Evolutionary conservation across 2,113 vertebrate genomes (phyloP).

Genomic region (Coptodon rendalli): DNA sequence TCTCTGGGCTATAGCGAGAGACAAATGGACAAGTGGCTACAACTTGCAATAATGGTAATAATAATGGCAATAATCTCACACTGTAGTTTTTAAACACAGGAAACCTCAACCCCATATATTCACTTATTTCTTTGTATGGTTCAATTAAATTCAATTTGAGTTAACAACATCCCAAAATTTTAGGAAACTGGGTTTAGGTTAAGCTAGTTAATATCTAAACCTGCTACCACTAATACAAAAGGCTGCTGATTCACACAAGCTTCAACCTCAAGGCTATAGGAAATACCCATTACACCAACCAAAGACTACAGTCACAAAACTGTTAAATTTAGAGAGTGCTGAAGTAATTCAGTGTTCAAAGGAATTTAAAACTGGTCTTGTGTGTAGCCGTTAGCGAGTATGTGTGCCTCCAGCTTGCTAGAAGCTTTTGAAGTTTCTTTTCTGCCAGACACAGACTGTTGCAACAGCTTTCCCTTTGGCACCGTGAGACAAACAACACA

Average conservation of each 20-base stretch:
- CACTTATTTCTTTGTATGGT: not conserved
- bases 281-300: not conserved
- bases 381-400: not conserved
- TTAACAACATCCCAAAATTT: too few relatives aligned
- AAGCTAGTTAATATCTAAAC: not conserved
- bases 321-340: not conserved
- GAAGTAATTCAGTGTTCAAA: not conserved
- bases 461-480: not conserved
- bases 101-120: not conserved
- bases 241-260: not conserved
- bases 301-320: not conserved
- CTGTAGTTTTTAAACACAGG: not conserved
- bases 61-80: not conserved
- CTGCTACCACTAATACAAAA: not conserved
- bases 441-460: not conserved
- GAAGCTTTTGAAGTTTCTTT: conserved; percentile 9
- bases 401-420: not conserved
- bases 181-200: not conserved
- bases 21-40: not conserved
- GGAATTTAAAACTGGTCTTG: not conserved
- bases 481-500: not conserved
- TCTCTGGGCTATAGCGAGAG: not conserved
- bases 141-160: not conserved
- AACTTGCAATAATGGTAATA: not conserved
- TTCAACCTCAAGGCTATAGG: not conserved